A percentile compares a stretch with the other conserved stretches of the same genome.
Conservation (phyloP, 2,113 vertebrate genomes). For the Gambusia affinis region DNA sequence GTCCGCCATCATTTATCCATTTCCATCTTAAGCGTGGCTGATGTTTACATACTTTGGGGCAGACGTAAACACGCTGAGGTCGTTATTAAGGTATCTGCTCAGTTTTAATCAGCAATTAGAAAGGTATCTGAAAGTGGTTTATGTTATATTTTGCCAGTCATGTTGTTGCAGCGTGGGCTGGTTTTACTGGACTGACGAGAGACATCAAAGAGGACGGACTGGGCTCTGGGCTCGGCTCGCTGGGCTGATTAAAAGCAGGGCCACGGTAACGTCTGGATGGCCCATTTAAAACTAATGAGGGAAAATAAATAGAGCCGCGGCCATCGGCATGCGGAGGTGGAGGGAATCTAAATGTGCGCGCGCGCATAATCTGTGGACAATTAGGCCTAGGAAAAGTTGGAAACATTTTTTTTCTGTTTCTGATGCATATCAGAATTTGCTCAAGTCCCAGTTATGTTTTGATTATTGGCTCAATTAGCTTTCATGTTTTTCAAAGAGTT, state of each 20-base stretch:
- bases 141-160: slow-evolving; percentile 20
- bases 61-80: not conserved
- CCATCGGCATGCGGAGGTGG: slow-evolving; percentile 55
- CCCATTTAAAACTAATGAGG: slow-evolving; percentile 76
- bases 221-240: slow-evolving; percentile 36
- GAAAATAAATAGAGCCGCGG: slow-evolving; percentile 67
- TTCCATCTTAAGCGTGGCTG: not conserved
- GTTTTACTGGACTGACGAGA: slow-evolving; percentile 33
- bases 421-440: not conserved
- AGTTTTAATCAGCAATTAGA: slow-evolving; percentile 30
- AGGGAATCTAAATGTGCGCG: slow-evolving; percentile 17
- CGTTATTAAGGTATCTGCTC: not conserved
- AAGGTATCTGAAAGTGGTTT: slow-evolving; percentile 16
- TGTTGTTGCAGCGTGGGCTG: slow-evolving; percentile 13
- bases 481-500: not conserved
- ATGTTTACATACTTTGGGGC: not conserved
- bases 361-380: slow-evolving; percentile 6
- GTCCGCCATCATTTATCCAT: not conserved
- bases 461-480: not conserved
- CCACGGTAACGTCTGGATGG: slow-evolving; percentile 69
- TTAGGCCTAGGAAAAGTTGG: slow-evolving; percentile 1
- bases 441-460: not conserved
- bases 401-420: not conserved
- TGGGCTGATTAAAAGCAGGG: slow-evolving; percentile 73
- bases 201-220: slow-evolving; percentile 62